Conservation (phyloP, 2,888 invertebrate genomes). For the Meliscaeva auricollis region DNA sequence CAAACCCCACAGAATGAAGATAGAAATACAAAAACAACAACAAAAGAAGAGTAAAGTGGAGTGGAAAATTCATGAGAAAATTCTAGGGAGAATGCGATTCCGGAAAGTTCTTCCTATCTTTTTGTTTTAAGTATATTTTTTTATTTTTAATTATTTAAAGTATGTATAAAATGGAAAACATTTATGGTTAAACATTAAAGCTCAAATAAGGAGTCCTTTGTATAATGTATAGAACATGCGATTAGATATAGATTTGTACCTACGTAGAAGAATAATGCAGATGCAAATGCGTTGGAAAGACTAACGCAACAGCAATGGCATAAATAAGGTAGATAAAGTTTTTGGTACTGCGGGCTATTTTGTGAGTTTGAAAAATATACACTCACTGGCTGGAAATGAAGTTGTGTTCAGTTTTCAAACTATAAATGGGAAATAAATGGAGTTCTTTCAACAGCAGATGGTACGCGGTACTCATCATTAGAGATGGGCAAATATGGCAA, state of each 20-base stretch:
- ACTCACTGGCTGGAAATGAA: not conserved
- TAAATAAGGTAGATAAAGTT: too few species aligned
- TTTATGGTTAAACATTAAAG: slow-evolving; percentile 15
- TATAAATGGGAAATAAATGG: not conserved
- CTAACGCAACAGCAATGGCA: not conserved
- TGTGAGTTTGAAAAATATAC: not conserved
- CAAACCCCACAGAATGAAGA: slow-evolving; percentile 22
- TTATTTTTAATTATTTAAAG: slow-evolving; percentile 36
- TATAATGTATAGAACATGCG: not conserved
- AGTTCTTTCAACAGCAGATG: not conserved
- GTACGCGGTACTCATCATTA: not conserved
- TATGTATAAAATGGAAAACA: slow-evolving; percentile 27
- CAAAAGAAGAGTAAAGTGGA: not conserved
- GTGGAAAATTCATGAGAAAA: slow-evolving; percentile 29
- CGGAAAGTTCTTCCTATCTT: not conserved
- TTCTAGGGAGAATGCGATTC: slow-evolving; percentile 1
- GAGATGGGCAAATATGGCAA: too few species aligned
- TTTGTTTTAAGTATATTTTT: not conserved
- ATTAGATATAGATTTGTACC: not conserved
- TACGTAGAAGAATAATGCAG: slow-evolving; percentile 1
- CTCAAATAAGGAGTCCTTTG: slow-evolving; percentile 5
- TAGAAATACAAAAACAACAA: not conserved
- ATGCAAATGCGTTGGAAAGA: slow-evolving; percentile 1
- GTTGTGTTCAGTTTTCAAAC: slow-evolving; percentile 13
- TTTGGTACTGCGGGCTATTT: too few species aligned